Evolutionary conservation across 2,113 vertebrate genomes (phyloP).

Genomic region (Esox niger): DNA sequence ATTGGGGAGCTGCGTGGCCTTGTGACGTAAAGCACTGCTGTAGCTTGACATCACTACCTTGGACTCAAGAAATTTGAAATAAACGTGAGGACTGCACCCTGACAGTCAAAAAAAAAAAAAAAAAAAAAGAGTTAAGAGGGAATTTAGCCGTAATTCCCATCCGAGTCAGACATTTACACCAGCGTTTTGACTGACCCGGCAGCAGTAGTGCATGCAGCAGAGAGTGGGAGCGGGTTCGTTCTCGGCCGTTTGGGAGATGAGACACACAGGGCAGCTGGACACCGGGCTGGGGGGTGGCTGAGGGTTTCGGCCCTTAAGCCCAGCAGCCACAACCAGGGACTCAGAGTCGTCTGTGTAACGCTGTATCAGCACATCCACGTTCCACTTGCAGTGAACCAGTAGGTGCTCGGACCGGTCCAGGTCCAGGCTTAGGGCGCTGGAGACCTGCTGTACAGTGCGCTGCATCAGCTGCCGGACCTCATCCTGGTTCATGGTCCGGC

Average conservation of each 20-base stretch:
- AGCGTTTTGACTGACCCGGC: slow-evolving; percentile 80
- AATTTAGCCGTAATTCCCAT: too few species aligned
- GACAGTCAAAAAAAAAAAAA: too few species aligned
- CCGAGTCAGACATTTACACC: too few species aligned
- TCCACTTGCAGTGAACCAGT: slow-evolving; percentile 88
- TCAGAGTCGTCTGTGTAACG: slow-evolving; percentile 83
- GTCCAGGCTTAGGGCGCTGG: slow-evolving; percentile 80
- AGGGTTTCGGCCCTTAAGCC: slow-evolving; percentile 76
- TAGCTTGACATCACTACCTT: too few species aligned
- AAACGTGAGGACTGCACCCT: too few species aligned
- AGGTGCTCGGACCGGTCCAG: slow-evolving; percentile 85
- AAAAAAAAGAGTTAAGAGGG: too few species aligned
- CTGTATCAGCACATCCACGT: slow-evolving; percentile 87
- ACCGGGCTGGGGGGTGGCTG: slow-evolving; percentile 58
- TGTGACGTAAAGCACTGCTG: too few species aligned
- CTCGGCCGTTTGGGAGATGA: slow-evolving; percentile 66
- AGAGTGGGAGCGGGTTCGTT: slow-evolving; percentile 74
- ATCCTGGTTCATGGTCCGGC: slow-evolving; percentile 88
- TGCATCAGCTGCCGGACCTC: slow-evolving; percentile 89
- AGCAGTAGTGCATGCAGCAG: slow-evolving; percentile 94
- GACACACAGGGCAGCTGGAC: slow-evolving; percentile 84
- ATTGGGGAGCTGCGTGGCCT: too few species aligned
- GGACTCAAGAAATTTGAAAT: too few species aligned
- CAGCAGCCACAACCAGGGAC: slow-evolving; percentile 76
- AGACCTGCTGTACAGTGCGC: slow-evolving; percentile 83